Percentiles rank a stretch among this genome's conserved stretches.
Evolutionary conservation across 2,113 vertebrate genomes (phyloP).

Genomic region (Ictalurus furcatus): DNA sequence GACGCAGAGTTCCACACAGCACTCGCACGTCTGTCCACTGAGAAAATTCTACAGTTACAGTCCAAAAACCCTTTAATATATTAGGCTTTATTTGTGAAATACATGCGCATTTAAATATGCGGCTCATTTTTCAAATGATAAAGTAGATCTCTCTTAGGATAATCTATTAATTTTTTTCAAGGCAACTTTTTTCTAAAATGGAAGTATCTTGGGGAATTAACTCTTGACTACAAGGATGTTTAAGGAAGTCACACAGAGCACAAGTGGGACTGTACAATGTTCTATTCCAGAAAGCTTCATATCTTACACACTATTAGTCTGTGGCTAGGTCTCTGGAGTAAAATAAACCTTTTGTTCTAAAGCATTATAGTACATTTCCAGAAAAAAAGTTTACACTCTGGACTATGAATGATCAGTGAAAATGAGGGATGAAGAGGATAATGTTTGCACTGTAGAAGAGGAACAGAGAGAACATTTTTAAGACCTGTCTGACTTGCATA

Average conservation of each 20-base stretch:
- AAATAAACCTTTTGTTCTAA: conserved; percentile 59
- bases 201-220: conserved; percentile 59
- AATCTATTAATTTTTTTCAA: conserved; percentile 63
- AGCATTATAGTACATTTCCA: conserved; percentile 63
- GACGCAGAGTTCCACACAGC: conserved; percentile 8
- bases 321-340: conserved; percentile 61
- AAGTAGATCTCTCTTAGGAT: conserved; percentile 63
- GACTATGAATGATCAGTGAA: not conserved
- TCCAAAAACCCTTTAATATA: conserved; percentile 57
- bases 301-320: conserved; percentile 49
- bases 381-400: conserved; percentile 54
- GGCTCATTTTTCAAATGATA: conserved; percentile 60
- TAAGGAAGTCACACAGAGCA: conserved; percentile 61
- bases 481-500: conserved; percentile 75
- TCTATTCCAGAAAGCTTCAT: conserved; percentile 67
- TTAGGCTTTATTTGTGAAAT: conserved; percentile 59
- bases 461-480: conserved; percentile 11
- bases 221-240: conserved; percentile 49
- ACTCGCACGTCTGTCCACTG: conserved; percentile 26
- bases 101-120: conserved; percentile 67
- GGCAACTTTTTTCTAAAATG: conserved; percentile 71
- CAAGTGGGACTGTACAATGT: conserved; percentile 73
- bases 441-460: conserved; percentile 20
- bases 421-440: not conserved
- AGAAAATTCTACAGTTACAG: conserved; percentile 47